Conservation (phyloP, 2,888 invertebrate genomes). For the Hemicrepidius hirtus region DNA sequence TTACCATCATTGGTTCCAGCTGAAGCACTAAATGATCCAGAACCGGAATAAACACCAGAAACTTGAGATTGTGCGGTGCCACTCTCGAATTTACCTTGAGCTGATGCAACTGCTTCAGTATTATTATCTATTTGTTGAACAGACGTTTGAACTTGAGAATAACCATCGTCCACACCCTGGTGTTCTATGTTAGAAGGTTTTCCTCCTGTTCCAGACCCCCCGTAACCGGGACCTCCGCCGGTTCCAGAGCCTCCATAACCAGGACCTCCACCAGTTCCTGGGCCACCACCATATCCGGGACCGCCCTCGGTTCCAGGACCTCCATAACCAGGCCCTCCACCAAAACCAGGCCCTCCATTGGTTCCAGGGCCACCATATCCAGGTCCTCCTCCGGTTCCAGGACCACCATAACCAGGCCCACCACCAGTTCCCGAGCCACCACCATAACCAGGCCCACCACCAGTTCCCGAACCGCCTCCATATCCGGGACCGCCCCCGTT, state of each 20-base stretch:
- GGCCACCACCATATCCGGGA: constrained; percentile 15
- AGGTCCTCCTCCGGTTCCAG: constrained; percentile 36
- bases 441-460: too few species aligned
- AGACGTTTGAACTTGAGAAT: constrained; percentile 84
- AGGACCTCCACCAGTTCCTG: constrained; percentile 38
- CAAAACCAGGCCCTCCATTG: neutral
- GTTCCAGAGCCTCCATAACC: neutral
- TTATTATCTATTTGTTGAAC: constrained; percentile 76
- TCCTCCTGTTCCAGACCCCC: neutral
- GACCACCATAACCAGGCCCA: constrained; percentile 3
- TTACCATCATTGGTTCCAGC: constrained; percentile 86
- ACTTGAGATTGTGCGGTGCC: constrained; percentile 89
- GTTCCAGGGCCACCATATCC: neutral
- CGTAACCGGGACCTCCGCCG: neutral
- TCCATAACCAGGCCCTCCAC: neutral
- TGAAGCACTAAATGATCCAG: constrained; percentile 88
- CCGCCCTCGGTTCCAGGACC: neutral
- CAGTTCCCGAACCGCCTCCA: neutral
- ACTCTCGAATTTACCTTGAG: constrained; percentile 84
- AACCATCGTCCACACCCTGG: constrained; percentile 75
- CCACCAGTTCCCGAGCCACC: neutral
- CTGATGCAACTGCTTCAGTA: constrained; percentile 84
- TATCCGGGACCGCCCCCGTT: neutral
- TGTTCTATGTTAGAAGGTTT: neutral
- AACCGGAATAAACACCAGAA: constrained; percentile 85